Conservation (phyloP, 64 coral and sea anemone genomes). For the Pocillopora damicornis region DNA sequence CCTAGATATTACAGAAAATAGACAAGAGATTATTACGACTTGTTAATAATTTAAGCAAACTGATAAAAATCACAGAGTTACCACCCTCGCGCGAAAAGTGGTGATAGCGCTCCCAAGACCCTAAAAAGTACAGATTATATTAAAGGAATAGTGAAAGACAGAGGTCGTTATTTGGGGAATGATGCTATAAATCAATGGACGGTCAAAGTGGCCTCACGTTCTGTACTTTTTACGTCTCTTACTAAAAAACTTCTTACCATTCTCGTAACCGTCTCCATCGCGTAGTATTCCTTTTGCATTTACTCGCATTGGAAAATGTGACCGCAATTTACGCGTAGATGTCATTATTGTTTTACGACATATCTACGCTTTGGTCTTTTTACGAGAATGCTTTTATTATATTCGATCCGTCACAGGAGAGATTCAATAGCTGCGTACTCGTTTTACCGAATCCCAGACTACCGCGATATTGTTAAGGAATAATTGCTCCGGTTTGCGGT, state of each 20-base stretch:
- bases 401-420: background rate
- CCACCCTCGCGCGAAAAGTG: background rate
- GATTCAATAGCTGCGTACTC: background rate
- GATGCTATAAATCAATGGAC: background rate
- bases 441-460: background rate
- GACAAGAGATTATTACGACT: constrained; percentile 10
- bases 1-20: background rate
- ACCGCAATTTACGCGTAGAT: background rate
- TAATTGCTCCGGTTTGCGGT: constrained; percentile 9
- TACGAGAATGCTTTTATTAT: background rate
- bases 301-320: constrained; percentile 27
- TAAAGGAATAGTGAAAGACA: background rate
- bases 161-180: background rate
- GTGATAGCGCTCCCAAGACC: background rate
- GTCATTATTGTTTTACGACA: constrained; percentile 20
- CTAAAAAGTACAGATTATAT: background rate
- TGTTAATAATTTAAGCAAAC: constrained; percentile 37
- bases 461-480: background rate
- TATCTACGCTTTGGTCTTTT: background rate
- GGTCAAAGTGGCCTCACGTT: background rate
- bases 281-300: background rate
- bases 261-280: background rate
- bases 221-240: background rate
- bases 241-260: background rate
- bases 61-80: background rate